These are phyloP conservation scores for Scomberomorus guttatus DNA, from an alignment of 2,797 vertebrate species.

Conservation along the genomic window DNA sequence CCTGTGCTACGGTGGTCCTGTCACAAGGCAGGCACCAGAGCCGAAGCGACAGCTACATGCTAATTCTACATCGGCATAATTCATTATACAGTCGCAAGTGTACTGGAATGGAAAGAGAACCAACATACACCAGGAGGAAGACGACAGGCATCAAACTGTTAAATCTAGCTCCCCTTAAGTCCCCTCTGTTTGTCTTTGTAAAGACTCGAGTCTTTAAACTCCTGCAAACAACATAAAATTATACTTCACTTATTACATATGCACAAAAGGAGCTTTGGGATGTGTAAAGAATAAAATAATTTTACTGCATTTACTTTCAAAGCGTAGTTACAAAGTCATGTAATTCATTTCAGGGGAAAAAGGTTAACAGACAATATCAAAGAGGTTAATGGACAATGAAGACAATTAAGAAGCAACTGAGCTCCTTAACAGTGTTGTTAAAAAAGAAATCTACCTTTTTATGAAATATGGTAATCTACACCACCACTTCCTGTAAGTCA, in stretches of 20 bases:
- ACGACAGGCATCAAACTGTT: slow-evolving; percentile 81
- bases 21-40: slow-evolving; percentile 81
- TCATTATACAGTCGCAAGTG: slow-evolving; percentile 87
- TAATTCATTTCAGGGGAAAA: slow-evolving; percentile 45
- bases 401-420: slow-evolving; percentile 46
- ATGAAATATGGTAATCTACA: slow-evolving; percentile 65
- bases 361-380: slow-evolving; percentile 54
- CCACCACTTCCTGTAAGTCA: slow-evolving; percentile 57
- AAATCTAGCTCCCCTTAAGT: slow-evolving; percentile 78
- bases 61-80: slow-evolving; percentile 88
- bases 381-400: slow-evolving; percentile 59
- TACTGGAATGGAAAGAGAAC: slow-evolving; percentile 84
- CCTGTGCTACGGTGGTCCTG: slow-evolving; percentile 84
- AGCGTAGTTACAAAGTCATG: slow-evolving; percentile 13
- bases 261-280: slow-evolving; percentile 35
- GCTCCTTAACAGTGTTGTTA: slow-evolving; percentile 39
- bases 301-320: slow-evolving; percentile 35
- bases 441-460: slow-evolving; percentile 54
- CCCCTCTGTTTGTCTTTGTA: slow-evolving; percentile 68
- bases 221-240: slow-evolving; percentile 51
- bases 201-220: slow-evolving; percentile 55
- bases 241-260: slow-evolving; percentile 44
- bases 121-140: slow-evolving; percentile 80
- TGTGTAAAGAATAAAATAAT: slow-evolving; percentile 41
- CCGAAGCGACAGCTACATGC: slow-evolving; percentile 85